Evolutionary conservation across 2,888 invertebrate species (phyloP).

Genomic region (Drosophila barbarae): DNA sequence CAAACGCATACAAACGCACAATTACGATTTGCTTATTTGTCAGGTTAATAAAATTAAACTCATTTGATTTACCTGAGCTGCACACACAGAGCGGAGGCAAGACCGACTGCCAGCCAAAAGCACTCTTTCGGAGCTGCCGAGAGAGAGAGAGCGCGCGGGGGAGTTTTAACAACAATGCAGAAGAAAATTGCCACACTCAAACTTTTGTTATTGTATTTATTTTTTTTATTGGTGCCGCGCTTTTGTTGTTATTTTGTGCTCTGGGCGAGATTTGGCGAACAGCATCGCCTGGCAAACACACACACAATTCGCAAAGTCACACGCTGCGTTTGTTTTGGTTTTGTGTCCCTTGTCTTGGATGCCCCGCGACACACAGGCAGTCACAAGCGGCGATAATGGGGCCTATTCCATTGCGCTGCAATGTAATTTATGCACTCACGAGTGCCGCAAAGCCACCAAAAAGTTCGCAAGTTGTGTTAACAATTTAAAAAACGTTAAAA

Average conservation of each 20-base stretch:
- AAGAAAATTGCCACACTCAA: slow-evolving; percentile 37
- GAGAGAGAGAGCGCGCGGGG: slow-evolving; percentile 31
- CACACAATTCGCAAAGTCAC: slow-evolving; percentile 22
- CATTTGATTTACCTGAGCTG: slow-evolving; percentile 61
- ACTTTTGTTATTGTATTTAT: slow-evolving; percentile 19
- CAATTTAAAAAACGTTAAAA: slow-evolving; percentile 24
- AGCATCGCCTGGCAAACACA: slow-evolving; percentile 21
- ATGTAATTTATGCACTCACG: neutral
- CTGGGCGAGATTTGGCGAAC: slow-evolving; percentile 25
- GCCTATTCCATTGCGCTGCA: neutral
- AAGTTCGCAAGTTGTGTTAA: slow-evolving; percentile 10
- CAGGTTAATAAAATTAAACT: slow-evolving; percentile 65
- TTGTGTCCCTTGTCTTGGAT: neutral
- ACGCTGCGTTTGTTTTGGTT: slow-evolving; percentile 16
- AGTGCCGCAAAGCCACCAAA: slow-evolving; percentile 1
- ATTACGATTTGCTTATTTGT: slow-evolving; percentile 54
- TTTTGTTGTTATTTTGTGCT: slow-evolving; percentile 7
- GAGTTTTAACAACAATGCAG: slow-evolving; percentile 64
- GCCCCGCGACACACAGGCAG: neutral
- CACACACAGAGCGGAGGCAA: slow-evolving; percentile 1
- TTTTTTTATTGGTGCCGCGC: neutral
- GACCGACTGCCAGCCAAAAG: neutral
- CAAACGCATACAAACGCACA: slow-evolving; percentile 15
- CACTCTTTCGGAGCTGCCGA: neutral
- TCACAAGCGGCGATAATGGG: slow-evolving; percentile 7